Base-by-base conservation (phyloP, 2,113 vertebrate species). In the Dasypus novemcinctus region DNA sequence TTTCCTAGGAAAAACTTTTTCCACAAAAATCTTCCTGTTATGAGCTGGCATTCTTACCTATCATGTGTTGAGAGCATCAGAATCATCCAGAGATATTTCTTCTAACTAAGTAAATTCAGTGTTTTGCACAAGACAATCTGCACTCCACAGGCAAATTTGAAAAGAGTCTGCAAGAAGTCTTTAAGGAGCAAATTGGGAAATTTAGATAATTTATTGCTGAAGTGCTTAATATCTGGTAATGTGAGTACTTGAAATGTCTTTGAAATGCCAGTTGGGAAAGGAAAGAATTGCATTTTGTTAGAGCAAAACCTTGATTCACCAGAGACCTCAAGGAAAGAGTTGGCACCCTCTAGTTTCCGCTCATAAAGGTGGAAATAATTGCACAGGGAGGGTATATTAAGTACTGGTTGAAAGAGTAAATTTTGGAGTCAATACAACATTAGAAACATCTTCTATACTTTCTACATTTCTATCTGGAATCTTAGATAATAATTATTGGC, bases 171-270 rank as follows among this genome's bases (percentile, higher is more conserved):
- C 43, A 72, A 91, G 96, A 96, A 97, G 79, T 91, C 82, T 96
- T 97, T 91, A 95, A 97, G 97, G 86, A 96, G 93, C 79, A 97
- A 92, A 96, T 95, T 96, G 95, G 91, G 96, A 97, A 94, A 96
- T 98, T 97, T 95, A 96, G 96, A 87, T 96, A 96, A 96, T 97
- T 97, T 96, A 87, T 96, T 94, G 52, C 57, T 96, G 74, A 97
- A 96, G 95, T 96, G 78, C 88, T 98, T 97, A 97, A 96, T 97
- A 97, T 96, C 91, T 96, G 46, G 57, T 95, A 96, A 95, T 94
- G 76, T 63, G 79, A 92, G 59, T 66, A 93, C 96, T 97, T 96
- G 93, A 97, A 93, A 96, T 86, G 41, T 94, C 87, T 97, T 89
- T 93, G 66, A 97, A 96, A 96, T 72, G 79, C 54, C 95, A 94